Evolutionary conservation across 64 coral and sea anemone species (phyloP), one percentile per base, ranked within the genome.

Genomic region (Pocillopora verrucosa): DNA sequence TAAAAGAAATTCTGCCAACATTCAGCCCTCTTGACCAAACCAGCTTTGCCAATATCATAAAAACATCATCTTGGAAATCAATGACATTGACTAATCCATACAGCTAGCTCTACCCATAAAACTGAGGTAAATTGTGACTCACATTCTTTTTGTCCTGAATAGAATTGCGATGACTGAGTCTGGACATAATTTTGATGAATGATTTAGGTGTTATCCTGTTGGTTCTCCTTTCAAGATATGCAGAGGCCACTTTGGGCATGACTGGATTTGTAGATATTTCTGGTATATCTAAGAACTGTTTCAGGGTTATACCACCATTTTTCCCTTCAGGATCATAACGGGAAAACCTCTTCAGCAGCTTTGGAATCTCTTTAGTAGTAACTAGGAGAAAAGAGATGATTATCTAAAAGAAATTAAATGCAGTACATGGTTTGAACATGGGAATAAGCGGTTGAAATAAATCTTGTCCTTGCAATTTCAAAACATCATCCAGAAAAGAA

Each of bases 241-340:
- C 13, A 2, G 37, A 78, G 20, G 74, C 83, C 17, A 92, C 76
- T 73, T 92, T 92, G 5, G 75, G 61, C 90, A 92, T 92, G 17
- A 92, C 73, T 59, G 83, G 83, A n/a, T 80, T 86, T 13, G 83
- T 87, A 36, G 90, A 92, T 60, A 92, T 68, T 57, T 92, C 90
- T 61, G 90, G 90, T 77, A 92, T 87, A 37, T 41, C 76, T 17
- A 92, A 58, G 76, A 92, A 87, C 24, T 87, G 24, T 59, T 92
- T 73, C 2, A 92, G 37, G 60, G 82, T 61, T 36, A 92, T 80
- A 9, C 65, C 59, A 13, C 65, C 59, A 65, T 80, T 76, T 76
- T 38, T 68, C 20, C 61, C 80, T 13, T 80, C 83, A n/a, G 74
- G 83, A 80, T 92, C 90, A 80, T 92, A 87, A 17, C 37, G 61